phyloP scores from a whole-genome alignment of 2,113 vertebrate species.

The Crotophaga sulcirostris region DNA sequence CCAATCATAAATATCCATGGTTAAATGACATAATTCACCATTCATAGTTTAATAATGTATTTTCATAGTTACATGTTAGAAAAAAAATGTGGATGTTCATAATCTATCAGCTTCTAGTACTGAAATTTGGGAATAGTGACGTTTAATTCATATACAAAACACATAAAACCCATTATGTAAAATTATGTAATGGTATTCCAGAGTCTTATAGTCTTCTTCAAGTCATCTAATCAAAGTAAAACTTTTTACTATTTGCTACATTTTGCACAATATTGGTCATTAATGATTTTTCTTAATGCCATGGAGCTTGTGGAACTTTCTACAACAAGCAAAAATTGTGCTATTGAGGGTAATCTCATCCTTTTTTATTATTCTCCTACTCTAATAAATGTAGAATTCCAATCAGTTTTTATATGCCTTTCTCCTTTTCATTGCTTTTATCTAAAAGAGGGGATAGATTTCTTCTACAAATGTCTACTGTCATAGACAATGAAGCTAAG shows the following conservation, averaged over 20 bases:
- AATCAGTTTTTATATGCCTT: not conserved
- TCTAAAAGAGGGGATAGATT: not conserved
- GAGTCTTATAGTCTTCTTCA: not conserved
- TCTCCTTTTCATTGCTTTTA: constrained; percentile 5
- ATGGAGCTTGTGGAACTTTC: not conserved
- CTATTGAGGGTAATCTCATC: not conserved
- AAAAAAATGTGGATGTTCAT: not conserved
- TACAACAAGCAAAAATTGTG: not conserved
- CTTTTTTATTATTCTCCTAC: not conserved
- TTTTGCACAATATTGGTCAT: not conserved
- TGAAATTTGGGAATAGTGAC: not conserved
- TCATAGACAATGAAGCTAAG: not conserved
- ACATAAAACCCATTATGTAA: not conserved
- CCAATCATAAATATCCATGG: not conserved
- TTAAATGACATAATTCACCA: not conserved
- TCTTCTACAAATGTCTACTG: not conserved
- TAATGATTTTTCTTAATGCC: not conserved
- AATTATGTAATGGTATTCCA: not conserved
- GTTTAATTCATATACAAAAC: not conserved
- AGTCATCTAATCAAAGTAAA: not conserved
- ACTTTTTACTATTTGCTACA: not conserved
- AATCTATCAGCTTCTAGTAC: not conserved
- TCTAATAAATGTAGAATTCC: not conserved
- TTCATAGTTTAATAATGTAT: not conserved
- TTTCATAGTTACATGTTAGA: not conserved